Base-by-base conservation (phyloP, 2,888 invertebrate genomes). In the Drosophila heteroneura region DNA sequence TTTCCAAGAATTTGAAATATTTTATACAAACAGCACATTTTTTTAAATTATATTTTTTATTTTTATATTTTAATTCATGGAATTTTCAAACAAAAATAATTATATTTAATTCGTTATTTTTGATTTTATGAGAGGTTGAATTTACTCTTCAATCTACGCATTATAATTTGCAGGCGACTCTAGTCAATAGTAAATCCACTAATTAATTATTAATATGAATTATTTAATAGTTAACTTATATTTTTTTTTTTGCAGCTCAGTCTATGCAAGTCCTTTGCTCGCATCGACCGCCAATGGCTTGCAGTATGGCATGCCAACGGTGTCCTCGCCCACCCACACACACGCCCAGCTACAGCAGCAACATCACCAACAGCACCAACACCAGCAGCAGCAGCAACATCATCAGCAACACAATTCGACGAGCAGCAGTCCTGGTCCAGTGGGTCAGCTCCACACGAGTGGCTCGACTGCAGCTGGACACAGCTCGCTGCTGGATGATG, bases 261-360 rank as follows among this genome's bases (percentile, higher is more conserved):
- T 92, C 58, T 93, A 93, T 83, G 86, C 92, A 64, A 90, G 92
- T 74, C 91, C 93, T 64, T 81, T 92, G 82, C 87, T 93, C 51
- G 85, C 93, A 72, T 88, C 93, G 64, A 81, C 92, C 16, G 83
- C 89, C 61, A 92, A 92, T 83, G 92, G 92, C 62, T 91, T 93
- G 85, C 92, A 91, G 75, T 93, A 93, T 82, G 90, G 81, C 71
- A 83, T 89, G 89, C 79, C 80, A 69, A 54, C 91, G 7, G 63
- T 82, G 35, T 67, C 76, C 26, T 86, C 87, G 37, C 87, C 89
- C 52, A 83, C 89, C 58, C 85, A 81, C 60, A 77, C 72, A 16
- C 81, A 79, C 32, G 67, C 72, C 68, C 82, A 67, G 59, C 87
- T 68, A 73, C 81, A 69, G 72, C 91, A 77, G 72, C 85, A 68